phyloP scores from a whole-genome alignment of 2,797 vertebrate species.

The Capromys pilorides region DNA sequence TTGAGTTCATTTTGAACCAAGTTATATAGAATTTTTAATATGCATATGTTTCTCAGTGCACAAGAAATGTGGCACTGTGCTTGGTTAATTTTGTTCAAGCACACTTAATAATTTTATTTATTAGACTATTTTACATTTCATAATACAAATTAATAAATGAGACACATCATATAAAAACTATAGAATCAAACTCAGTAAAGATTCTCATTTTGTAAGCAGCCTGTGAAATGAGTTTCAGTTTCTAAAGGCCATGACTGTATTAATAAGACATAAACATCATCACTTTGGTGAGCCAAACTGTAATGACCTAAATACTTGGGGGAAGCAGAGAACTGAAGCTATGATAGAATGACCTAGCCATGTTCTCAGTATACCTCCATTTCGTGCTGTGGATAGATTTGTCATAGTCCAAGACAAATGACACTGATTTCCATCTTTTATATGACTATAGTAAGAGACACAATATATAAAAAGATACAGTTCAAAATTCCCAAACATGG shows the following conservation, averaged over 20 bases:
- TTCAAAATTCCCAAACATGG: too few species aligned
- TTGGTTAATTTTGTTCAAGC: neutral
- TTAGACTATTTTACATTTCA: neutral
- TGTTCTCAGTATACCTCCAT: neutral
- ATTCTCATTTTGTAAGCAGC: neutral
- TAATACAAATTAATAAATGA: neutral
- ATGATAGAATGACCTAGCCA: too few species aligned
- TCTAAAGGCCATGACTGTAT: neutral
- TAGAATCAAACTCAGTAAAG: slow-evolving; percentile 8
- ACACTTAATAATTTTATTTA: slow-evolving; percentile 1
- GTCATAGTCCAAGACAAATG: neutral
- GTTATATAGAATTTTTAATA: neutral
- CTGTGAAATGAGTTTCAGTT: neutral
- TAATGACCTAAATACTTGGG: neutral
- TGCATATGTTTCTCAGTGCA: neutral
- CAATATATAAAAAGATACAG: too few species aligned
- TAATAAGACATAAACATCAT: neutral
- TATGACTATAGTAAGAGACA: neutral
- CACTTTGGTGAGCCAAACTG: neutral
- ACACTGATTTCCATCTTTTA: neutral
- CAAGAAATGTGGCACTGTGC: neutral
- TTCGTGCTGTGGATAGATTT: neutral
- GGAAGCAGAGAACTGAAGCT: neutral
- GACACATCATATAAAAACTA: neutral
- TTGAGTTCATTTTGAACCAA: neutral